Evolutionary conservation across 1,140 invertebrate genomes (phyloP).

Genomic region (Aphelinus certus): DNA sequence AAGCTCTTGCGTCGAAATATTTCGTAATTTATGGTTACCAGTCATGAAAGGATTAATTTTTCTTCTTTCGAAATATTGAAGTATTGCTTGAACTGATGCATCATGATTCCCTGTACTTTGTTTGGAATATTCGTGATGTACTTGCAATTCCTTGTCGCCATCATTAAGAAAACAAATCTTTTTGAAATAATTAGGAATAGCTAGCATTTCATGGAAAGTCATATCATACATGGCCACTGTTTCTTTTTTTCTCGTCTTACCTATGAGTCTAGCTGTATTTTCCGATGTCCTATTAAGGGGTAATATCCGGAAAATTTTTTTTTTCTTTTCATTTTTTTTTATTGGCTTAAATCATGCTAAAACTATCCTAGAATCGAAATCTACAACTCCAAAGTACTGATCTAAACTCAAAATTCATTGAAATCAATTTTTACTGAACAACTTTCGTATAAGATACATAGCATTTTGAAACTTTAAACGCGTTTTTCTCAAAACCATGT

Average conservation of each 20-base stretch:
- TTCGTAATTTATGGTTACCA: background rate
- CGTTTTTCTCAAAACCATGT: too few species aligned
- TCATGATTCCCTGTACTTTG: background rate
- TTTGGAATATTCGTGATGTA: constrained; percentile 11
- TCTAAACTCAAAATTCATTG: too few species aligned
- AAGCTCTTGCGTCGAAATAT: background rate
- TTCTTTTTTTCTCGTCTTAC: background rate
- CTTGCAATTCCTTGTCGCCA: background rate
- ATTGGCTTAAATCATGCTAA: too few species aligned
- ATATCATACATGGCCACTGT: background rate
- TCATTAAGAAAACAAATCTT: background rate
- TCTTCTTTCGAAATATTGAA: background rate
- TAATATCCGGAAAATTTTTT: too few species aligned
- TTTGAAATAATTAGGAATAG: constrained; percentile 1
- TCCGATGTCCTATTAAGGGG: background rate
- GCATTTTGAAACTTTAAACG: too few species aligned
- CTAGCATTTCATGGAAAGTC: background rate
- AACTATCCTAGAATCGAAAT: too few species aligned
- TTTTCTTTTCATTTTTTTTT: too few species aligned
- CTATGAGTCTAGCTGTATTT: background rate
- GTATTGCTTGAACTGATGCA: background rate
- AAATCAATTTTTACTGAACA: too few species aligned
- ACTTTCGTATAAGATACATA: too few species aligned
- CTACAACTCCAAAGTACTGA: too few species aligned
- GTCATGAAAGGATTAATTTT: background rate